Conservation (phyloP, 2,113 vertebrate species). For the Terrapene triunguis region DNA sequence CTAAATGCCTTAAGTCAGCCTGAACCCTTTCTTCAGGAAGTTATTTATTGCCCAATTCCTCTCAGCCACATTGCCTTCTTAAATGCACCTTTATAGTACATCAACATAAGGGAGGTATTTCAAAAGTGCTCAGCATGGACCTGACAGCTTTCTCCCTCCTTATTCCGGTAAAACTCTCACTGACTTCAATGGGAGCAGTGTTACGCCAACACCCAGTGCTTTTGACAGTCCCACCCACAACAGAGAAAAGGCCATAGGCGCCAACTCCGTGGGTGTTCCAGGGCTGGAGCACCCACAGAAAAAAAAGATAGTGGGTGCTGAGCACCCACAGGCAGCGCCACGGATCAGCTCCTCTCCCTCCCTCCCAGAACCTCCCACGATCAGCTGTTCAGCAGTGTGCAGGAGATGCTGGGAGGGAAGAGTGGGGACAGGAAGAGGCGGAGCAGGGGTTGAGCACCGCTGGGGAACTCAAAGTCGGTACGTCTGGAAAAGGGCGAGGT, state of each 20-base stretch:
- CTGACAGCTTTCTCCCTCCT: slow-evolving; percentile 64
- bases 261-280: too few species aligned
- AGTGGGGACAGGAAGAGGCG: too few species aligned
- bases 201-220: slow-evolving; percentile 38
- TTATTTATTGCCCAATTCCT: slow-evolving; percentile 67
- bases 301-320: too few species aligned
- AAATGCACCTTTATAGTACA: slow-evolving; percentile 64
- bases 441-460: too few species aligned
- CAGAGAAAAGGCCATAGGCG: neutral
- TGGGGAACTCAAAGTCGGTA: too few species aligned
- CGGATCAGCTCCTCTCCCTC: too few species aligned
- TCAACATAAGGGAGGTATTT: slow-evolving; percentile 49
- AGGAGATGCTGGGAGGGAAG: too few species aligned
- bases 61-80: slow-evolving; percentile 63
- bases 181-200: neutral
- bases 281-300: too few species aligned
- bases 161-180: slow-evolving; percentile 32
- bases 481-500: neutral
- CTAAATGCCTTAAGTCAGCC: slow-evolving; percentile 66
- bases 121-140: slow-evolving; percentile 63
- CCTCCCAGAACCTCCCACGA: too few species aligned
- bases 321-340: too few species aligned
- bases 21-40: neutral
- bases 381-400: too few species aligned
- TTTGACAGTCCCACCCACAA: neutral